Evolutionary conservation across 2,888 invertebrate genomes (phyloP).

Genomic region (Tridacna crocea): DNA sequence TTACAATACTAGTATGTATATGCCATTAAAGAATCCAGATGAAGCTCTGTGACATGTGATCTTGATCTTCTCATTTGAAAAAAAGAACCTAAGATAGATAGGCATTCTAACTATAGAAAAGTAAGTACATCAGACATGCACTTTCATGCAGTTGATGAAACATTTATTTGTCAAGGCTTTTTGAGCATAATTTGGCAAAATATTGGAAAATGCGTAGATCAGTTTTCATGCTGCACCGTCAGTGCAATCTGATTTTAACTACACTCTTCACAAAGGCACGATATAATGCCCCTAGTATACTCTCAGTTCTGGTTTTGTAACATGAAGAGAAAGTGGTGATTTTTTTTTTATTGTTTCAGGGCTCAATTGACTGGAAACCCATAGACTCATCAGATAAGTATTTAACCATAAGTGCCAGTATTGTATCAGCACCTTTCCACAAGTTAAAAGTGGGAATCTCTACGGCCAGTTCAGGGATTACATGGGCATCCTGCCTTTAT

Average conservation of each 20-base stretch:
- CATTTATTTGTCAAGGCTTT: not conserved
- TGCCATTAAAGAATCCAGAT: not conserved
- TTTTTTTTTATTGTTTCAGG: not conserved
- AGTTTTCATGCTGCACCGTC: too few relatives aligned
- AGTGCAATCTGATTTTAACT: too few relatives aligned
- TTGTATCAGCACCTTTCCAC: not conserved
- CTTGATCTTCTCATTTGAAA: too few relatives aligned
- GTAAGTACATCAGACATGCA: not conserved
- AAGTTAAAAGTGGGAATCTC: conserved; percentile 7
- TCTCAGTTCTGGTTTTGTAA: too few relatives aligned
- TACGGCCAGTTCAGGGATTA: not conserved
- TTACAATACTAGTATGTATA: too few relatives aligned
- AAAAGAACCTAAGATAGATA: too few relatives aligned
- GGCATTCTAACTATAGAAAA: not conserved
- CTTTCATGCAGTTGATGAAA: not conserved
- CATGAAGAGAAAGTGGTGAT: too few relatives aligned
- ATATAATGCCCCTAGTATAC: too few relatives aligned
- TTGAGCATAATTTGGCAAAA: too few relatives aligned
- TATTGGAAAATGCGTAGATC: too few relatives aligned
- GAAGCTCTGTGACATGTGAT: not conserved
- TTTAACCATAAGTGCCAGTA: not conserved
- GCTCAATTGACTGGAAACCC: conserved; percentile 2
- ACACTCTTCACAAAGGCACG: too few relatives aligned
- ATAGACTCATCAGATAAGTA: not conserved
- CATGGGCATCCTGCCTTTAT: not conserved